A percentile compares a stretch with the other conserved stretches of the same genome.
Evolutionary conservation across 35 echinoderm and acorn worm species (phyloP).

Genomic region (Apostichopus japonicus): DNA sequence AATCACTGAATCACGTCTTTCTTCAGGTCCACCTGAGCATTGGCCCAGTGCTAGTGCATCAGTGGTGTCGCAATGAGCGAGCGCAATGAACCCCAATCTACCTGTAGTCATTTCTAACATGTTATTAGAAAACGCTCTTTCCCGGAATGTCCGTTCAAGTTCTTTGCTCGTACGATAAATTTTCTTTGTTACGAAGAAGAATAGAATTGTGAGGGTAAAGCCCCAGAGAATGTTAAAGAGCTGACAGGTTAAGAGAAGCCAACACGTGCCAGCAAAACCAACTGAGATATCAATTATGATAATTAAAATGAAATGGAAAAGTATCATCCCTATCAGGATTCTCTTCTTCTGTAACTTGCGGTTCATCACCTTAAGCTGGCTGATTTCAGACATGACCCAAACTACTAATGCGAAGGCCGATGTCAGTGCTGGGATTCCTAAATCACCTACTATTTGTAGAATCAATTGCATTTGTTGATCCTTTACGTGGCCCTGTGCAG

Average conservation of each 20-base stretch:
- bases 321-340: background rate
- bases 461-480: background rate
- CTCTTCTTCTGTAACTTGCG: background rate
- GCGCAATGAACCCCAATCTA: background rate
- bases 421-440: conserved; percentile 16
- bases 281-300: conserved; percentile 6
- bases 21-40: background rate
- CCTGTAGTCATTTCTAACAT: background rate
- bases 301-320: conserved; percentile 16
- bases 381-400: conserved; percentile 42
- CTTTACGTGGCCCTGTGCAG: background rate
- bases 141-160: background rate
- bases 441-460: conserved; percentile 15
- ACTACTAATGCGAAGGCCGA: conserved; percentile 15
- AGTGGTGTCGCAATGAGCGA: background rate
- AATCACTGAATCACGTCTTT: background rate
- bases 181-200: background rate
- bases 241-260: conserved; percentile 10
- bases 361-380: background rate
- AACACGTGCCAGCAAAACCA: conserved; percentile 1
- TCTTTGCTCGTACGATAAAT: background rate
- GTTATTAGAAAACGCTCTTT: conserved; percentile 17
- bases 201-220: background rate
- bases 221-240: conserved; percentile 30
- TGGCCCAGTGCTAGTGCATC: background rate